Evolutionary conservation across 2,888 invertebrate genomes (phyloP).

Genomic region (Erannis defoliaria): DNA sequence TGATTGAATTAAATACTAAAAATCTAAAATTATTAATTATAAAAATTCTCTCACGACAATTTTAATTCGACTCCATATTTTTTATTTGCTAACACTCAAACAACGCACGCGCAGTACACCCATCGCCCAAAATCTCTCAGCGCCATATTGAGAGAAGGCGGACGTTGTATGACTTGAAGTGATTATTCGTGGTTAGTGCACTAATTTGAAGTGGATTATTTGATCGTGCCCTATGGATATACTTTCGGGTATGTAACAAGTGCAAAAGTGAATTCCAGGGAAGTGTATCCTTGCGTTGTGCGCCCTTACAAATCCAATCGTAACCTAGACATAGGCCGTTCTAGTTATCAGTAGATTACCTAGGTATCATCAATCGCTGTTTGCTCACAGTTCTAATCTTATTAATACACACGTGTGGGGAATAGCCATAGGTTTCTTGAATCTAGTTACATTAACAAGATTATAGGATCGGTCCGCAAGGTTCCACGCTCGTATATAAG

Average conservation of each 20-base stretch:
- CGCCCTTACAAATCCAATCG: conserved; percentile 74
- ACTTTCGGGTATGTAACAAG: conserved; percentile 85
- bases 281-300: conserved; percentile 61
- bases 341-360: conserved; percentile 88
- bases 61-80: conserved; percentile 64
- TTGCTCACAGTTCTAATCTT: conserved; percentile 89
- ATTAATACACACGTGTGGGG: conserved; percentile 89
- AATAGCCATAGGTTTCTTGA: conserved; percentile 90
- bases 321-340: conserved; percentile 89
- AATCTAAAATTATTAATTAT: conserved; percentile 52
- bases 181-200: conserved; percentile 86
- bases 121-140: conserved; percentile 87
- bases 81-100: conserved; percentile 77
- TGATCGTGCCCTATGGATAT: conserved; percentile 87
- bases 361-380: conserved; percentile 87
- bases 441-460: conserved; percentile 93
- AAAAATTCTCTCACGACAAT: conserved; percentile 56
- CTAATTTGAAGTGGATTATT: conserved; percentile 85
- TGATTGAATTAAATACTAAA: conserved; percentile 54
- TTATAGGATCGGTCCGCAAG: conserved; percentile 88
- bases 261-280: conserved; percentile 67
- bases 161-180: conserved; percentile 88
- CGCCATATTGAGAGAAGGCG: conserved; percentile 92
- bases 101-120: conserved; percentile 86
- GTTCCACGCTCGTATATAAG: conserved; percentile 87